Percentiles rank a stretch among this genome's conserved stretches.
Evolutionary conservation across 1,140 invertebrate genomes (phyloP).

Genomic region (Drosophila bifasciata): DNA sequence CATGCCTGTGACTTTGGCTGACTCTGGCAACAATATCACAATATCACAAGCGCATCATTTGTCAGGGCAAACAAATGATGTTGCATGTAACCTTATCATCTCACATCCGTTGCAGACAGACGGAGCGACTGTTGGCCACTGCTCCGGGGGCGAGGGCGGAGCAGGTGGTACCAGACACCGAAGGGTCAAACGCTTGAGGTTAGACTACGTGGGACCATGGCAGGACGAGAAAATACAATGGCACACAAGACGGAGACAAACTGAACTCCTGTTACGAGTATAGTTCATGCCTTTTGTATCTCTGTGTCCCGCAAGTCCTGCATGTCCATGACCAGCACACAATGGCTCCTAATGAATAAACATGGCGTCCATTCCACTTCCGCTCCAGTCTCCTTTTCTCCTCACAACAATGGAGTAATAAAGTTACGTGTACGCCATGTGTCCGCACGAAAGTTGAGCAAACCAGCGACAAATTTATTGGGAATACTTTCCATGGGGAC

Average conservation of each 20-base stretch:
- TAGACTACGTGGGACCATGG: constrained; percentile 13
- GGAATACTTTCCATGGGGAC: constrained; percentile 33
- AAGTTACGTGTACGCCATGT: constrained; percentile 71
- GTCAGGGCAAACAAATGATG: constrained; percentile 80
- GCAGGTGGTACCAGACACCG: constrained; percentile 33
- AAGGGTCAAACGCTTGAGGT: constrained; percentile 67
- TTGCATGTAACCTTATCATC: constrained; percentile 82
- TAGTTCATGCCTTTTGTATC: constrained; percentile 31
- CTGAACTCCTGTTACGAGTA: constrained; percentile 31
- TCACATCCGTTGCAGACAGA: constrained; percentile 75
- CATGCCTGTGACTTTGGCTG: constrained; percentile 11
- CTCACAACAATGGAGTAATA: constrained; percentile 30
- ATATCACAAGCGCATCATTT: constrained; percentile 72
- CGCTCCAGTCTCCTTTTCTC: constrained; percentile 24
- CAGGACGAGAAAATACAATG: constrained; percentile 32
- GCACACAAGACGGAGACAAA: constrained; percentile 46
- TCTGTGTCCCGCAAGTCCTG: constrained; percentile 17
- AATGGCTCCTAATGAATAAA: constrained; percentile 79
- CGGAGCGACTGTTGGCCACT: background rate
- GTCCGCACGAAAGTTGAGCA: constrained; percentile 41
- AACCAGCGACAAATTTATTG: constrained; percentile 78
- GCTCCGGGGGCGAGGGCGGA: background rate
- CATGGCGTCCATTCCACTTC: constrained; percentile 70
- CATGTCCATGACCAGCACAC: constrained; percentile 35
- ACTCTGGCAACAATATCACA: constrained; percentile 69